phyloP scores from a whole-genome alignment of 2,888 invertebrate genomes.

The Gastrophysa polygoni region DNA sequence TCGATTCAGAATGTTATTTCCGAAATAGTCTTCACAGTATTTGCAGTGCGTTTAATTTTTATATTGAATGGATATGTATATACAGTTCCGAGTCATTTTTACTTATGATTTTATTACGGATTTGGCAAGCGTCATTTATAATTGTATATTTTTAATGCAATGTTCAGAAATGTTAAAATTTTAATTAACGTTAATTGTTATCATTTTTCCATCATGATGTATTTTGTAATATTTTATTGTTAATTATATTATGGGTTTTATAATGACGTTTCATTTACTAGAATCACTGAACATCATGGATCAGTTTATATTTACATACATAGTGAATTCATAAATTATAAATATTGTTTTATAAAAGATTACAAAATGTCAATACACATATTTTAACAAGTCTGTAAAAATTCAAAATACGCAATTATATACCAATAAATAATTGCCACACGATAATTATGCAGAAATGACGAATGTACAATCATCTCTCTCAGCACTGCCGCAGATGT shows the following conservation, averaged over 20 bases:
- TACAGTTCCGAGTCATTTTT: not conserved
- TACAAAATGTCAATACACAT: conserved; percentile 36
- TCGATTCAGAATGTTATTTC: not conserved
- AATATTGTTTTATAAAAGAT: conserved; percentile 31
- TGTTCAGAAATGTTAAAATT: conserved; percentile 42
- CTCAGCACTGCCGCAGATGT: conserved; percentile 59
- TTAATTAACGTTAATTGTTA: conserved; percentile 46
- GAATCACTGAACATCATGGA: not conserved
- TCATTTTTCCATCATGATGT: conserved; percentile 49
- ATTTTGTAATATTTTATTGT: conserved; percentile 53
- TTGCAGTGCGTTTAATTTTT: not conserved
- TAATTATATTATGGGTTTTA: conserved; percentile 52
- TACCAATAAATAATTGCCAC: conserved; percentile 10
- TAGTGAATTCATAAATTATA: conserved; percentile 21
- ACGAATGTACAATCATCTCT: not conserved
- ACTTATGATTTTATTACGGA: not conserved
- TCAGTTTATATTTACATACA: conserved; percentile 14
- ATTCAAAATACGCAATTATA: conserved; percentile 20
- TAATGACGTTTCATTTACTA: conserved; percentile 17
- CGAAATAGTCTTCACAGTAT: not conserved
- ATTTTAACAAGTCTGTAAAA: conserved; percentile 35
- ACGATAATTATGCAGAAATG: not conserved
- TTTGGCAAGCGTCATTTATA: conserved; percentile 18
- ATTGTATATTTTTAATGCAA: conserved; percentile 28
- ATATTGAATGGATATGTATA: not conserved